These are phyloP conservation scores for Chaetura pelagica DNA, from an alignment of 2,113 vertebrate genomes.

Conservation along the genomic window DNA sequence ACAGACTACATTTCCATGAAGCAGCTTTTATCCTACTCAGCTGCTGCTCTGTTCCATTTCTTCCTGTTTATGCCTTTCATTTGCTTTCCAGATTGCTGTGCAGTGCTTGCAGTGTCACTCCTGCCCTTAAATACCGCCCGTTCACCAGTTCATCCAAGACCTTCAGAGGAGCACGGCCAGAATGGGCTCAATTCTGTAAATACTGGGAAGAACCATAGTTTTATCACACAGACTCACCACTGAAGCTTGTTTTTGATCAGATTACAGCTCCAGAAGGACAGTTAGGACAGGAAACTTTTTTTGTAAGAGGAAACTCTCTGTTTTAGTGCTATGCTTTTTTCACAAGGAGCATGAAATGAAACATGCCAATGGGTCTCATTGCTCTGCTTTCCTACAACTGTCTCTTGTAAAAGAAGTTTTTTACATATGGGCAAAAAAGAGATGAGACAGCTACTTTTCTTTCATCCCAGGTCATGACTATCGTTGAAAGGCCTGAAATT, in stretches of 20 bases:
- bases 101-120: not conserved
- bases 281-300: not conserved
- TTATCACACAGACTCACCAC: not conserved
- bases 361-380: not conserved
- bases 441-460: not conserved
- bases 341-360: not conserved
- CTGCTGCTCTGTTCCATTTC: not conserved
- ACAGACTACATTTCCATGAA: not conserved
- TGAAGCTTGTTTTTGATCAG: not conserved
- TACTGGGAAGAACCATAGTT: not conserved
- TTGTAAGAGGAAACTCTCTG: not conserved
- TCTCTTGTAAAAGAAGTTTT: not conserved
- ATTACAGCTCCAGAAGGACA: not conserved
- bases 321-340: not conserved
- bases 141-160: not conserved
- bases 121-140: not conserved
- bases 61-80: not conserved
- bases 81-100: not conserved
- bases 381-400: not conserved
- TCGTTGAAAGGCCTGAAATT: not conserved
- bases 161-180: not conserved
- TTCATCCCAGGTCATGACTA: not conserved
- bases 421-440: not conserved
- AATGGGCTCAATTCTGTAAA: not conserved
- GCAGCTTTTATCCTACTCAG: not conserved